Evolutionary conservation across 2,797 vertebrate species (phyloP).

Genomic region (Euphonia xanthogaster): DNA sequence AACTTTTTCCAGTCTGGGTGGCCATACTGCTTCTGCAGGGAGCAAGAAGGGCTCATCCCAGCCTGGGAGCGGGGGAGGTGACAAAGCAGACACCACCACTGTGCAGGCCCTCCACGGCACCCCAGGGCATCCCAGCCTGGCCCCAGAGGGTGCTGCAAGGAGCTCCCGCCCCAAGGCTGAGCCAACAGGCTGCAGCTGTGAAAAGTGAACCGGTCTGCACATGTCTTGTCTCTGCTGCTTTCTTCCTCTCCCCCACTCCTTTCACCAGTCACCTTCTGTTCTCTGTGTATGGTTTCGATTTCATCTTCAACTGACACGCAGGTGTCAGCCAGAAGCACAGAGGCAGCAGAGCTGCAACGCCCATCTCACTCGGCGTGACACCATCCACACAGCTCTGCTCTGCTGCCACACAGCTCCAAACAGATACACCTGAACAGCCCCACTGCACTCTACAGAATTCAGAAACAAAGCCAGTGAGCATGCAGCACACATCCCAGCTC

Average conservation of each 20-base stretch:
- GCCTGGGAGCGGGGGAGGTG: neutral
- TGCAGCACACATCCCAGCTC: neutral
- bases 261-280: neutral
- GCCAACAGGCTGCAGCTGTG: neutral
- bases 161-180: neutral
- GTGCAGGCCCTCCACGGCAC: neutral
- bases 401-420: neutral
- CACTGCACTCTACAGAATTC: too few relatives aligned
- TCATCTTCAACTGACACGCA: neutral
- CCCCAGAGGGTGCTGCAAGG: neutral
- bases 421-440: neutral
- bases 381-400: neutral
- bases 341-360: neutral
- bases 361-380: rapidly evolving
- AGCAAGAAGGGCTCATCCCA: neutral
- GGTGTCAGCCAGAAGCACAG: neutral
- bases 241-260: neutral
- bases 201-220: neutral
- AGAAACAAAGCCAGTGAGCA: rapidly evolving
- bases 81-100: neutral
- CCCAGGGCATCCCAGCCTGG: rapidly evolving
- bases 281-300: neutral
- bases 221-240: neutral
- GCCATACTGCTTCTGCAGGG: neutral
- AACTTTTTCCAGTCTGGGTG: neutral